Evolutionary conservation across 1,140 invertebrate species (phyloP), one percentile per base, ranked within the genome.

Genomic region (Drosophila ananassae): DNA sequence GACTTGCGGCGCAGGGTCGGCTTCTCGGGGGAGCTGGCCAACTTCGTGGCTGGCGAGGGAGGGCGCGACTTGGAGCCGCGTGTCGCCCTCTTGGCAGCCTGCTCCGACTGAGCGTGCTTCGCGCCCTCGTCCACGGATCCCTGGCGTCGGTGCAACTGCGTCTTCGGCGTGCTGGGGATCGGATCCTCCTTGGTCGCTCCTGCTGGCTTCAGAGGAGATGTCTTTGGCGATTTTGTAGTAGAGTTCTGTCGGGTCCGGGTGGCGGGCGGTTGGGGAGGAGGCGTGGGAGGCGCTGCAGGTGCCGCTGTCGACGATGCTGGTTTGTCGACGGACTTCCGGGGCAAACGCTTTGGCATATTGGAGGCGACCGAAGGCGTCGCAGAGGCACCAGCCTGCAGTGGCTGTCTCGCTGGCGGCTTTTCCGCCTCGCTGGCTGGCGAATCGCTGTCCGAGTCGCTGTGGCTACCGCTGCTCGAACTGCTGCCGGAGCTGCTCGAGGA

Each of bases 271-370:
- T 28, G 54, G 1, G 17, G 13, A 13, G 62, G 24, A 24, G 54
- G 52, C 37, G 41, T 21, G 7, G 51, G 22, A 5, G 62, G n/a
- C 12, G 54, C 44, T 6, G 83, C 22, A 7, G 62, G 44, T 10
- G 13, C 34, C 2, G 25, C 2, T 7, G 51, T 12, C 8, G 24
- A 30, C 21, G 34, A 13, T 74, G 44, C n/a, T 8, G 71, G 68
- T 24, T 90, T 87, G 30, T 89, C 85, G 46, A 85, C 22, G 9
- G 90, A 90, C 58, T 91, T 91, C 41, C 81, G 81, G 10, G 89
- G 79, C 44, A 85, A 78, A 56, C 90, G 81, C 57, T 90, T 91
- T 78, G 80, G 72, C 83, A 89, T 72, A 61, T 30, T 68, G 13
- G 75, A 61, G 59, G 82, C 10, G 12, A 37, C 0, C 2, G 64